Base-by-base conservation (phyloP, 2,113 vertebrate species). In the Theristicus caerulescens region DNA sequence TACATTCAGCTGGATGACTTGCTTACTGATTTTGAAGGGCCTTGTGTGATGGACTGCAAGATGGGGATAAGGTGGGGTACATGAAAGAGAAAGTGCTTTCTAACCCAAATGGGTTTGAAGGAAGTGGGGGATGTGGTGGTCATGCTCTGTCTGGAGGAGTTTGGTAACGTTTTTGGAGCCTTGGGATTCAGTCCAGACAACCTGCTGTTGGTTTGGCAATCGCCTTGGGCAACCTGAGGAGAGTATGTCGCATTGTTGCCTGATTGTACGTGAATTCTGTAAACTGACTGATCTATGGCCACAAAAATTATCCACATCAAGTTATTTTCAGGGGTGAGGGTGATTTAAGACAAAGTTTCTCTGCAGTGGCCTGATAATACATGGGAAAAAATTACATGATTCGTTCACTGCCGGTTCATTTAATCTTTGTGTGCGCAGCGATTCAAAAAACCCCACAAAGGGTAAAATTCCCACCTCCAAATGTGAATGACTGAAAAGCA, bases 11-110 rank as follows among this genome's bases (percentile, higher is more conserved):
- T 99, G 97, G 99, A 98, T 72, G 99, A 99, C 97, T 98, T 99
- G 95, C 98, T 99, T 31, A 97, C 97, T 31, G 98, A 97, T 94
- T 99, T 99, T 94, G 98, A 99, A 52, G 98, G 98, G 32, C 99
- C 99, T 32, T 99, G 98, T 54, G 99, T 99, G 85, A 99, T 99
- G 97, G 99, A 99, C 98, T 99, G 99, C 98, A 99, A 99, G 96
- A 99, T 99, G 99, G 99, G 99, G 19, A 97, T 99, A 96, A 99
- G 99, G 99, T 99, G 93, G 77, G 93, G 57, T 72, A 42, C 64
- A 65, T 26, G 44, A 61, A 92, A 73, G 57, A 77, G 52, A 80
- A 77, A 57, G 36, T 77, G 24, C 44, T 93, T 90, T 85, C 47
- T 85, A 44, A 38, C 31, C 66, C 29, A 51, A 64, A 32, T 88